phyloP scores from a whole-genome alignment of 2,888 invertebrate genomes.

The Oligia latruncula region DNA sequence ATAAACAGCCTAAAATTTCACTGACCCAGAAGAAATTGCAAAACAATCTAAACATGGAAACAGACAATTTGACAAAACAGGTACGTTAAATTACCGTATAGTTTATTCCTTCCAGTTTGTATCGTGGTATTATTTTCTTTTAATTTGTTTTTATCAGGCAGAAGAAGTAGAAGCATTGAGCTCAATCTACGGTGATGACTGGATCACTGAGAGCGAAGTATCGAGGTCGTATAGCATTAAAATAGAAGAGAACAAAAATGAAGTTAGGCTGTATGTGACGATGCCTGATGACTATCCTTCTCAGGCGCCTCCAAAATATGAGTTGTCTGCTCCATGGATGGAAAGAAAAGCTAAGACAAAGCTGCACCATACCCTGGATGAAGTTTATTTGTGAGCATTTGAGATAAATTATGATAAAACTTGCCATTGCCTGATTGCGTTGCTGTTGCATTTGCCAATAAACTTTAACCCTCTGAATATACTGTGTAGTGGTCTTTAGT shows the following conservation, averaged over 20 bases:
- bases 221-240: constrained; percentile 91
- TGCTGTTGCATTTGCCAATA: not conserved
- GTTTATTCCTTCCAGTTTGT: not conserved
- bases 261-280: constrained; percentile 91
- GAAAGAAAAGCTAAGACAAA: constrained; percentile 89
- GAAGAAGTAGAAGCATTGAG: constrained; percentile 93
- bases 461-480: too few species aligned
- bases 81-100: constrained; percentile 48
- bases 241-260: constrained; percentile 85
- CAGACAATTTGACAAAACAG: constrained; percentile 77
- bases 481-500: too few species aligned
- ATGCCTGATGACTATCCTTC: constrained; percentile 92
- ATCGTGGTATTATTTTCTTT: constrained; percentile 23
- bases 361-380: constrained; percentile 90
- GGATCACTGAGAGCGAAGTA: constrained; percentile 90
- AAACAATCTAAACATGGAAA: constrained; percentile 71
- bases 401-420: not conserved
- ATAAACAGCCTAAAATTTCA: not conserved
- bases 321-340: constrained; percentile 93
- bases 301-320: constrained; percentile 91
- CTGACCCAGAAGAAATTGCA: not conserved
- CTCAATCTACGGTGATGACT: constrained; percentile 93
- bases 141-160: constrained; percentile 75
- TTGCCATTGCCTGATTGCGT: not conserved
- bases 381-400: constrained; percentile 92